Conservation (phyloP, 2,113 vertebrate species). For the Excalfactoria chinensis region DNA sequence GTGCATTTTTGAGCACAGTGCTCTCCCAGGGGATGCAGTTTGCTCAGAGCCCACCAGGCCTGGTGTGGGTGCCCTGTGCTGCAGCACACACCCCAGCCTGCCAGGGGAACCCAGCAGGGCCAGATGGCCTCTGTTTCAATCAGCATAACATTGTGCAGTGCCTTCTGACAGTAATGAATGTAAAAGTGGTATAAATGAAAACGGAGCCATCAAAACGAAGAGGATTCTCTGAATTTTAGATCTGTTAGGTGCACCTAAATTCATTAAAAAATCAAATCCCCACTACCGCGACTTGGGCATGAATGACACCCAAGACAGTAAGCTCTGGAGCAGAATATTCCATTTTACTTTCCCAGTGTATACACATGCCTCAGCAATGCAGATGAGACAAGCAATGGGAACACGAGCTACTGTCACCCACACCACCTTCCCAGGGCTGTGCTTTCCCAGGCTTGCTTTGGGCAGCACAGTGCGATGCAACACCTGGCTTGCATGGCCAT, state of each 20-base stretch:
- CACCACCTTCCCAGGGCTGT: accelerated
- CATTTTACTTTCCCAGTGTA: neutral
- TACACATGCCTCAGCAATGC: accelerated
- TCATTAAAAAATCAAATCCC: neutral
- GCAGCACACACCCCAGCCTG: accelerated
- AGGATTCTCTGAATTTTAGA: neutral
- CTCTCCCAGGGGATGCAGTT: accelerated
- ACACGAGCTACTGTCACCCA: neutral
- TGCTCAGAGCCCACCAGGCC: neutral
- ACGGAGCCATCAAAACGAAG: neutral
- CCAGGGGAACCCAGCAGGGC: accelerated
- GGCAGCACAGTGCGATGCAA: neutral
- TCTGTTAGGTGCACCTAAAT: neutral
- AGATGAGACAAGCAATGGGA: accelerated
- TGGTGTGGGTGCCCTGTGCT: neutral
- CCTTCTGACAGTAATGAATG: neutral
- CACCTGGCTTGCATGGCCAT: neutral
- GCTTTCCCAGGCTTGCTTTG: neutral
- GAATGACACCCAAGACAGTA: neutral
- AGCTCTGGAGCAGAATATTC: neutral
- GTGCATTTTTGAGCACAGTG: neutral
- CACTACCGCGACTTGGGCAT: too few relatives aligned
- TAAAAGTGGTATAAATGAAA: neutral
- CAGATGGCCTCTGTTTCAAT: neutral
- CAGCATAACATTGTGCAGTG: neutral